Base-by-base conservation (phyloP, 2,113 vertebrate species). In the Tamias sibiricus region DNA sequence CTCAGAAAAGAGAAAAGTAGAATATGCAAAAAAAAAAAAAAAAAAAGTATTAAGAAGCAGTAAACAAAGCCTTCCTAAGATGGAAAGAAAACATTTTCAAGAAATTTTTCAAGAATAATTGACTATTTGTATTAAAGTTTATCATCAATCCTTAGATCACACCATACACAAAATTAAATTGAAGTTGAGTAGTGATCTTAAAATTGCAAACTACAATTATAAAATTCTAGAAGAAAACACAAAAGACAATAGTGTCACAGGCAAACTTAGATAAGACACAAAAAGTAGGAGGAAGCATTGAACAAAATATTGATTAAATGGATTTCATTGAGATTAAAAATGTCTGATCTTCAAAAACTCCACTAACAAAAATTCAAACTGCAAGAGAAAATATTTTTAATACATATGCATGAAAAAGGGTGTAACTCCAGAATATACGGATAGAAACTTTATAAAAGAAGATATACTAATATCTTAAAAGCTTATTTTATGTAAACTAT, bases 401-500 rank as follows among this genome's bases (percentile, higher is more conserved):
- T 24, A 32, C 8, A n/a, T 42, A 42, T 62, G 28, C 28, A n/a
- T n/a, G 40, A 80, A 64, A 52, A 54, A 71, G 16, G 22, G 37
- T 68, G 62, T 93, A 20, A 54, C 40, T 28, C 92, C 74, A 72
- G 87, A 52, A 81, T 32, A 64, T 62, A 30, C 72, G 68, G 90
- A 59, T 4, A 54, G 66, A 64, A 22, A 75, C n/a, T 37, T 84
- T 77, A 59, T 68, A 32, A 76, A 69, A 32, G 16, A 49, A 79
- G 62, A 64, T 49, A 47, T 28, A 28, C 28, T 88, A 35, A 74
- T 86, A 26, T 88, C 47, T 62, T n/a, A n/a, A n/a, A n/a, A n/a
- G n/a, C n/a, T n/a, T 92, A 57, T 68, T 91, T 87, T 57, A 77
- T 59, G 28, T 74, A 95, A 95, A 82, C 64, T 54, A 83, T 19